These are phyloP conservation scores for Virgularia gustaviana DNA, from an alignment of 92 coral and sea anemone species.

Conservation along the genomic window DNA sequence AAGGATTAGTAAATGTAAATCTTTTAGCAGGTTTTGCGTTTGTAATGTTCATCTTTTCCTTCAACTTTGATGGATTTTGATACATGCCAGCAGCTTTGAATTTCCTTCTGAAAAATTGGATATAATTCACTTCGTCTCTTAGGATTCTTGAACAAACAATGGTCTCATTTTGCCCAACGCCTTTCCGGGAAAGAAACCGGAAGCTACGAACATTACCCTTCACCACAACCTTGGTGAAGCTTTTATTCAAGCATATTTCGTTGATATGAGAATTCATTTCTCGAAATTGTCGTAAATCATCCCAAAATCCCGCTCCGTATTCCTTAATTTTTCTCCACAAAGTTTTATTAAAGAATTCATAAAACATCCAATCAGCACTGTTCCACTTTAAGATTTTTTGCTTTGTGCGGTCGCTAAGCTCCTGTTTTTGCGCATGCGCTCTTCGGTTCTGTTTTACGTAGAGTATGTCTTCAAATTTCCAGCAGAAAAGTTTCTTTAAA, in stretches of 20 bases:
- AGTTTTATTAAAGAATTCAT: constrained; percentile 73
- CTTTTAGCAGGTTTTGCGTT: too few relatives aligned
- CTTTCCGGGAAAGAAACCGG: constrained; percentile 52
- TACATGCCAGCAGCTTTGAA: constrained; percentile 65
- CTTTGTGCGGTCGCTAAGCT: constrained; percentile 34
- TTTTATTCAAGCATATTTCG: constrained; percentile 64
- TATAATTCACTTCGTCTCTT: constrained; percentile 78
- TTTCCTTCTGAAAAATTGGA: constrained; percentile 75
- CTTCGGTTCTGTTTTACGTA: constrained; percentile 81
- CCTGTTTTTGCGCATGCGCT: constrained; percentile 23
- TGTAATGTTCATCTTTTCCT: constrained; percentile 31
- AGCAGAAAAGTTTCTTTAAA: constrained; percentile 81
- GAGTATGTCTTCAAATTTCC: constrained; percentile 85
- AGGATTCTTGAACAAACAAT: constrained; percentile 81
- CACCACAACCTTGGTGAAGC: constrained; percentile 64
- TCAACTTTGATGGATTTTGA: constrained; percentile 39
- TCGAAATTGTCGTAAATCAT: constrained; percentile 69
- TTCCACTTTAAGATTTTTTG: constrained; percentile 72
- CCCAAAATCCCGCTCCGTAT: constrained; percentile 72
- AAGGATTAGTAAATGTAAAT: too few relatives aligned
- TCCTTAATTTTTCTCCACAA: constrained; percentile 76
- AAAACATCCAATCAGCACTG: constrained; percentile 74
- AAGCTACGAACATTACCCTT: constrained; percentile 62
- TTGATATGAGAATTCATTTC: constrained; percentile 62
- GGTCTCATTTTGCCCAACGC: constrained; percentile 63